Base-by-base conservation (phyloP, 2,888 invertebrate genomes). In the Plebejus argus region DNA sequence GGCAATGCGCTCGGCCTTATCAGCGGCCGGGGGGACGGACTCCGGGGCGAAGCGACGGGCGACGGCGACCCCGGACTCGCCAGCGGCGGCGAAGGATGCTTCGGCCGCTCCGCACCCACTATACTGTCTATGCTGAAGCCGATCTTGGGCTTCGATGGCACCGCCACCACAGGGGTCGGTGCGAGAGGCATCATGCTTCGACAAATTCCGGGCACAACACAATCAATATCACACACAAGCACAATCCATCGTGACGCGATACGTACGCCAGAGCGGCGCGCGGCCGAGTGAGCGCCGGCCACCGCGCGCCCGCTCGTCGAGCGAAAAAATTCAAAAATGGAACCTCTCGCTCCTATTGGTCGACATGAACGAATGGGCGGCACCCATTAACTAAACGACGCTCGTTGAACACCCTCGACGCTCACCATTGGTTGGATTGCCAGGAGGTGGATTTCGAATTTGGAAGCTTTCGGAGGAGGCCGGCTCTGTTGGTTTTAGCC, bases 101-200 rank as follows among this genome's bases (percentile, higher is more conserved):
- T 92, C 82, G 88, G 80, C 80, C 91, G 85, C 79, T 93, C 90
- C 3, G 91, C 97, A 84, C 98, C 98, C 80, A 98, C 98, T 87
- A 98, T 98, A 87, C 98, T 98, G 95, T 98, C 98, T 92, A 98
- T 98, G 88, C 98, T 98, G 90, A 98, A 98, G 86, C 98, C 98
- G 90, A 98, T 97, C 94, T 98, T 98, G 83, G 98, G 98, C 94
- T 98, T 98, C 85, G 97, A 97, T 89, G 98, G 97, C 95, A 98
- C 97, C 94, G 98, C 97, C 93, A 97, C 97, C 93, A 98, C 97
- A 95, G 98, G 97, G 91, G 98, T 97, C 95, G 98, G 97, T 96
- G 98, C 98, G 96, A 98, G 96, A 95, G 98, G 98, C 98, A 98
- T 98, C 98, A 98, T 98, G 95, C 95, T 96, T 92, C 89, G 88